Evolutionary conservation across 2,888 invertebrate genomes (phyloP), one percentile per base, ranked within the genome.

Genomic region (Melitaea athalia): DNA sequence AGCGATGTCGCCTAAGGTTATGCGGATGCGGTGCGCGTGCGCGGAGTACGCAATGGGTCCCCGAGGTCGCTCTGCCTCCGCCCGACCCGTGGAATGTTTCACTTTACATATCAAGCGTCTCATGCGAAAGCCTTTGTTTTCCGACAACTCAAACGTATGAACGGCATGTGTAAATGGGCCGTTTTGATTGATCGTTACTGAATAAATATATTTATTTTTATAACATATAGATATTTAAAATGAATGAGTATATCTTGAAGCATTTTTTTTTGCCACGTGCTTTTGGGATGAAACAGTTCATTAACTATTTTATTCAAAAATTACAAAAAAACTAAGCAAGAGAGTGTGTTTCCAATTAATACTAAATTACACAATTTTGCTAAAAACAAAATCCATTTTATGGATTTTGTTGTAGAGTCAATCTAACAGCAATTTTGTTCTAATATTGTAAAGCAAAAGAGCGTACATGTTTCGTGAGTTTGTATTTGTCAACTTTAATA

Each of bases 11-110:
- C 74, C 82, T 87, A 87, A 88, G 89, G 89, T 88, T 87, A 89
- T 88, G 88, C 90, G 91, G 90, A 90, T 89, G 89, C 84, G 75
- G 66, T 75, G 83, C 79, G 85, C 89, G 89, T 89, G 90, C 83
- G 79, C 75, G 3, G 90, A 81, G 81, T 90, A 74, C 80, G 75
- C 79, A 87, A 83, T 73, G 77, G 78, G 74, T 76, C 77, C 76
- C 76, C 89, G 89, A 89, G 90, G 89, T 89, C 89, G 85, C 79
- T 78, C 64, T 61, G 61, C 69, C 67, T 69, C 67, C 67, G 77
- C 75, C 79, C 66, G 77, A 75, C 80, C 83, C 81, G 68, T 75
- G 86, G 86, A 76, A 76, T 78, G 75, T 72, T 70, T 75, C 67
- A 66, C 64, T 74, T 75, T 74, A 75, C 73, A 75, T 74, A 72